Percentiles rank a stretch among this genome's conserved stretches.
Conservation (phyloP, 1,140 invertebrate genomes). For the Andrena cerasifolii region DNA sequence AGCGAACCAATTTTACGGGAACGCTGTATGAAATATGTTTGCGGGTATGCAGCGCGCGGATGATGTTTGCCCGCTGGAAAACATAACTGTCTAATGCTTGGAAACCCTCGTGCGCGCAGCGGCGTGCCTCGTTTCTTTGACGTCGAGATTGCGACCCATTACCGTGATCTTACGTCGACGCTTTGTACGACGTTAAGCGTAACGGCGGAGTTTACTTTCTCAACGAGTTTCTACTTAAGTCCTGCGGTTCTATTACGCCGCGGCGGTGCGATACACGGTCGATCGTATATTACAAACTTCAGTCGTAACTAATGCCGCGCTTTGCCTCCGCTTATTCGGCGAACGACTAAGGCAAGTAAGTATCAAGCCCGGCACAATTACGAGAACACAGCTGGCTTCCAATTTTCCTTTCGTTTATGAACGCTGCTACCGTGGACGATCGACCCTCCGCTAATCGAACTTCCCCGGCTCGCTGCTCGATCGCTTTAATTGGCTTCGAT, state of each 20-base stretch:
- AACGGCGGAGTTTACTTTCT: constrained; percentile 55
- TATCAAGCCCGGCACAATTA: constrained; percentile 36
- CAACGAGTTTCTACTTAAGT: constrained; percentile 63
- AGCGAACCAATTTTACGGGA: no score
- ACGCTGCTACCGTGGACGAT: background rate
- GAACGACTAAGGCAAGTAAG: constrained; percentile 46
- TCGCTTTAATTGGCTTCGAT: constrained; percentile 21
- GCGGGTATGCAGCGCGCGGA: no score
- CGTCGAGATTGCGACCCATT: constrained; percentile 31
- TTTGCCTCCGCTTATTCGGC: constrained; percentile 62
- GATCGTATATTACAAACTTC: constrained; percentile 69
- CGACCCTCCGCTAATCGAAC: constrained; percentile 5
- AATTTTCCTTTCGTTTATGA: constrained; percentile 50
- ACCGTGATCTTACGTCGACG: constrained; percentile 22
- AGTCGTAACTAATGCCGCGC: constrained; percentile 63
- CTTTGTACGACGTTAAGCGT: constrained; percentile 29
- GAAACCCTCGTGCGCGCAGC: background rate
- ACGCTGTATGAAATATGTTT: no score
- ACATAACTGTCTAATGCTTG: background rate
- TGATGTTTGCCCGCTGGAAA: background rate
- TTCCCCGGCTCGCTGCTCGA: background rate
- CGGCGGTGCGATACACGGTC: constrained; percentile 53
- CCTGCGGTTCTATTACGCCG: constrained; percentile 63
- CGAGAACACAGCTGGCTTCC: constrained; percentile 40
- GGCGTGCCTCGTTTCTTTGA: constrained; percentile 4